Conservation (phyloP, 2,113 vertebrate species). For the Hemibagrus wyckioides region DNA sequence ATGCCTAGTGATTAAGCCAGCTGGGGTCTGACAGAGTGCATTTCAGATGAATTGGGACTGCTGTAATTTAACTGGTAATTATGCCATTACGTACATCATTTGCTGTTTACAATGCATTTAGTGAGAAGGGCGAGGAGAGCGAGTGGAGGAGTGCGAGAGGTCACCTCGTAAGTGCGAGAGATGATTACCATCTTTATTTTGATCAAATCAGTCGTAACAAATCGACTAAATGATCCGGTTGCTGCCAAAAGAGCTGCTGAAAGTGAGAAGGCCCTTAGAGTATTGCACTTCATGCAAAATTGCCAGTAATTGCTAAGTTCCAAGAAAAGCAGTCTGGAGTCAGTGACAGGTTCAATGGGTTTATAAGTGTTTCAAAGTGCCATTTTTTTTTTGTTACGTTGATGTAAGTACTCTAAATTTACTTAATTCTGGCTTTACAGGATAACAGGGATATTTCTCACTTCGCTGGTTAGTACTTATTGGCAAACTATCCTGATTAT, state of each 20-base stretch:
- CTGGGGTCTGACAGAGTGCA: conserved; percentile 24
- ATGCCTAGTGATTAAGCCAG: conserved; percentile 44
- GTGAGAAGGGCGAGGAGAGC: neutral
- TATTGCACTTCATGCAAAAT: neutral
- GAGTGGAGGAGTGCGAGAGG: conserved; percentile 19
- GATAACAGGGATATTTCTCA: neutral
- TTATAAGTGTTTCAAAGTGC: neutral
- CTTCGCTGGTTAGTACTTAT: neutral
- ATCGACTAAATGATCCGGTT: conserved; percentile 27
- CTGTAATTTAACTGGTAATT: conserved; percentile 54
- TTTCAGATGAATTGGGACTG: conserved; percentile 48
- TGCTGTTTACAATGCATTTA: conserved; percentile 51
- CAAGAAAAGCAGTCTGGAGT: neutral
- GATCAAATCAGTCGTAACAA: conserved; percentile 29
- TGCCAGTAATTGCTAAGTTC: conserved; percentile 7
- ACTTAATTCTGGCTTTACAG: neutral
- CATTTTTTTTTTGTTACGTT: neutral
- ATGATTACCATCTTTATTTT: conserved; percentile 37
- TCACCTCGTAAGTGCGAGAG: conserved; percentile 2
- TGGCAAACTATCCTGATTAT: neutral
- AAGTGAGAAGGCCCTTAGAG: conserved; percentile 26
- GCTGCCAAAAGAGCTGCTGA: conserved; percentile 15
- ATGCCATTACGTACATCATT: conserved; percentile 53
- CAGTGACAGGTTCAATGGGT: neutral
- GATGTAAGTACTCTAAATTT: neutral